A percentile compares a stretch with the other conserved stretches of the same genome.
Conservation (phyloP, 2,113 vertebrate species). For the Ptilorrhoa leucosticta region DNA sequence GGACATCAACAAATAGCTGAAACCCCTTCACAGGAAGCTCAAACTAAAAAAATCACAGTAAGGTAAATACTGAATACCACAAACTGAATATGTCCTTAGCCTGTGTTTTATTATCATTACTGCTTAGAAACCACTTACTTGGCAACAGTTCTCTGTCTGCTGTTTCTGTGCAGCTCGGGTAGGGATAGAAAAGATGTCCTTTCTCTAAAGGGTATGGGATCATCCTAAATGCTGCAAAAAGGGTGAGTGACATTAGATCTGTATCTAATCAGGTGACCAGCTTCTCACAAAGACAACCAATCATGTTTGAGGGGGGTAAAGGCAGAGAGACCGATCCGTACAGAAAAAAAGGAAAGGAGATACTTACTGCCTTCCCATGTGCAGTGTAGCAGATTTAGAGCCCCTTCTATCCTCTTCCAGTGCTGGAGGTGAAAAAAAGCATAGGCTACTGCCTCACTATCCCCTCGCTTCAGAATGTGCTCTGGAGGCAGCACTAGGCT, state of each 20-base stretch:
- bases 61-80: conserved; percentile 36
- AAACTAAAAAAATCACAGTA: not conserved
- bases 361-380: conserved; percentile 99
- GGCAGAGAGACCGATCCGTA: not conserved
- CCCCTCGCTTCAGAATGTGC: conserved; percentile 96
- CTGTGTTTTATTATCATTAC: conserved; percentile 41
- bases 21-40: not conserved
- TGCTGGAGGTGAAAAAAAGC: conserved; percentile 99
- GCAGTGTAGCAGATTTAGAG: conserved; percentile 94
- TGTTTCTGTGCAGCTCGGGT: conserved; percentile 96
- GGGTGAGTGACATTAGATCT: not conserved
- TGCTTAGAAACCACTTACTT: conserved; percentile 81
- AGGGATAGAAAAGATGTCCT: conserved; percentile 97
- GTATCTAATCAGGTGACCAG: not conserved
- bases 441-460: conserved; percentile 97
- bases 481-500: conserved; percentile 97
- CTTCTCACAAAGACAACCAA: not conserved
- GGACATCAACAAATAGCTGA: conserved; percentile 24
- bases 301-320: not conserved
- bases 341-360: not conserved
- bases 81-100: conserved; percentile 1
- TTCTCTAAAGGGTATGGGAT: conserved; percentile 97
- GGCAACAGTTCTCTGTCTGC: conserved; percentile 96
- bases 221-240: conserved; percentile 90
- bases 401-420: conserved; percentile 98